A percentile compares a stretch with the other conserved stretches of the same genome.
Evolutionary conservation across 2,888 invertebrate species (phyloP).

Genomic region (Sipha maydis): DNA sequence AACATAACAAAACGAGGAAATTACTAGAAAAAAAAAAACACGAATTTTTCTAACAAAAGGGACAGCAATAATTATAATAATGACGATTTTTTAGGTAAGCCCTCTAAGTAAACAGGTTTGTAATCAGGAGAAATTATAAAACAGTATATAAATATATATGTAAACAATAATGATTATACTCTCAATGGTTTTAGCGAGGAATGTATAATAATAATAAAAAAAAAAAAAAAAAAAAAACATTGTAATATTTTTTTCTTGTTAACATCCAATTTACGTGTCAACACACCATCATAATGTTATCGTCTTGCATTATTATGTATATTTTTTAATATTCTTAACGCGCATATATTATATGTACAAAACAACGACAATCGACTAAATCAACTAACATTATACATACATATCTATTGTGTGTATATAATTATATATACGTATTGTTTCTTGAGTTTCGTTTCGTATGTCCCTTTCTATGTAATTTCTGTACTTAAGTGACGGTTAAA

Average conservation of each 20-base stretch:
- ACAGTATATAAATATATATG: background rate
- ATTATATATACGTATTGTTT: background rate
- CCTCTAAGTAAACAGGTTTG: background rate
- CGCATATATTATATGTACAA: constrained; percentile 7
- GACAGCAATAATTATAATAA: constrained; percentile 20
- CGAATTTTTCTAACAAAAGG: background rate
- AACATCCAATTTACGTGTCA: background rate
- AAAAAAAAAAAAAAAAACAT: background rate
- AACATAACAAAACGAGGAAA: constrained; percentile 39
- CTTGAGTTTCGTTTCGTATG: background rate
- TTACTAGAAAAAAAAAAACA: background rate
- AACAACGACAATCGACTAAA: constrained; percentile 31
- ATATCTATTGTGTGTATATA: background rate
- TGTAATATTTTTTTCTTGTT: background rate
- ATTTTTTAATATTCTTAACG: background rate
- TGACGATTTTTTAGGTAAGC: background rate
- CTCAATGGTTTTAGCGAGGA: background rate
- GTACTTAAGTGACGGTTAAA: background rate
- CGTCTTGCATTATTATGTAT: background rate
- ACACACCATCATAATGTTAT: background rate
- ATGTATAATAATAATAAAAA: background rate
- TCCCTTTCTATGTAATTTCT: background rate
- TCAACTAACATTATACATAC: background rate
- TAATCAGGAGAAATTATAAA: background rate
- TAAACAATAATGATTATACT: no score